Percentiles rank a stretch among this genome's conserved stretches.
Conservation (phyloP, 2,888 invertebrate genomes). For the Hedya salicella region DNA sequence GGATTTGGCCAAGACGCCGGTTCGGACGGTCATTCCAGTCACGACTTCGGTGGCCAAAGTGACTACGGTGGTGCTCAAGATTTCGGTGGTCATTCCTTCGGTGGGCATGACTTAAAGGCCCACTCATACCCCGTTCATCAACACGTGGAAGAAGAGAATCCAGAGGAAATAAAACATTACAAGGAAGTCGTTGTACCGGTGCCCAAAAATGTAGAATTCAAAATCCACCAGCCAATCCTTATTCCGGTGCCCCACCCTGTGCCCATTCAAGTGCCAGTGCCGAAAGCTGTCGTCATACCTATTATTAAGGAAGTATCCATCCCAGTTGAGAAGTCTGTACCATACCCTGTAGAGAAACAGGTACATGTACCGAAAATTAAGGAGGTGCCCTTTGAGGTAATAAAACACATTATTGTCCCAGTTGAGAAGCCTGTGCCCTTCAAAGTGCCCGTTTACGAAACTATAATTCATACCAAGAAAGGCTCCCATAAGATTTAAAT, state of each 20-base stretch:
- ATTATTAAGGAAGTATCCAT: constrained; percentile 88
- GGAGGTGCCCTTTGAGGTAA: constrained; percentile 88
- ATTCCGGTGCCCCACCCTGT: constrained; percentile 87
- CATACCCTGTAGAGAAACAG: constrained; percentile 88
- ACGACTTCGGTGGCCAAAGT: constrained; percentile 51
- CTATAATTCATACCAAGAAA: constrained; percentile 89
- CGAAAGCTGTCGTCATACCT: constrained; percentile 88
- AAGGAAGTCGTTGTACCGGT: constrained; percentile 88
- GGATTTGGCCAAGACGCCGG: constrained; percentile 51
- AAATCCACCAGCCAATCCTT: constrained; percentile 83
- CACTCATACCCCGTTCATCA: constrained; percentile 86
- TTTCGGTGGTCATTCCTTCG: constrained; percentile 64
- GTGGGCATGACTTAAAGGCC: constrained; percentile 67
- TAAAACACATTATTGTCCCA: constrained; percentile 88
- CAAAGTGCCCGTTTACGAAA: constrained; percentile 89
- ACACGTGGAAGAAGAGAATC: constrained; percentile 88
- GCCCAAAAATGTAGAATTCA: constrained; percentile 86
- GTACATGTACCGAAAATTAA: constrained; percentile 88
- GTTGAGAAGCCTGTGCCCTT: constrained; percentile 89
- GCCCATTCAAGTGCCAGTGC: constrained; percentile 88
- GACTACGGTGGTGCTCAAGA: constrained; percentile 50
- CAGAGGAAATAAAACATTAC: constrained; percentile 88
- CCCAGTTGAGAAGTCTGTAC: constrained; percentile 89
- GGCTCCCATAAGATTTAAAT: constrained; percentile 74
- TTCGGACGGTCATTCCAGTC: constrained; percentile 39